Percentiles rank a stretch among this genome's conserved stretches.
phyloP scores from a whole-genome alignment of 2,797 vertebrate genomes.

The Clamator glandarius region DNA sequence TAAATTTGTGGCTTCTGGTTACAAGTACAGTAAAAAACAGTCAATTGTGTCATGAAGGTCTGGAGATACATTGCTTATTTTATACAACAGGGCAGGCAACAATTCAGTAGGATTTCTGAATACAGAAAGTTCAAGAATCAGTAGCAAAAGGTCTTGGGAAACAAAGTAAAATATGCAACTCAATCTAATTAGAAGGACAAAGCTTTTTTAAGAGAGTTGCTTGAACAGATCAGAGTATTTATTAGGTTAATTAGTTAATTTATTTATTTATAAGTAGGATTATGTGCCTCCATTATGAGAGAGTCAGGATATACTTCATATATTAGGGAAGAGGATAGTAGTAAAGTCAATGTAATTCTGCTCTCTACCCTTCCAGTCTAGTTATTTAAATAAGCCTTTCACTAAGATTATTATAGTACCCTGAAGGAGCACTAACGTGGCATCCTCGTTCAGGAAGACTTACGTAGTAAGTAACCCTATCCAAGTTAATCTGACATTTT shows the following conservation, averaged over 20 bases:
- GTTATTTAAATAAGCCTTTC: background rate
- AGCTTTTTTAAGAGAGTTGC: background rate
- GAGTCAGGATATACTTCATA: background rate
- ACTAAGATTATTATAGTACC: background rate
- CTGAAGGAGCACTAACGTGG: background rate
- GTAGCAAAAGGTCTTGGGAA: fast-evolving
- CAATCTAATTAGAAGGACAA: background rate
- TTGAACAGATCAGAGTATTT: background rate
- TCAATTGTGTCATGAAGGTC: background rate
- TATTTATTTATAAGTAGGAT: background rate
- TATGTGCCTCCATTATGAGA: background rate
- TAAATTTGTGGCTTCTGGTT: background rate
- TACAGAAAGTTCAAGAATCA: background rate
- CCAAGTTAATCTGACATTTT: background rate
- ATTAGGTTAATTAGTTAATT: too few relatives aligned
- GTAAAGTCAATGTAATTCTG: background rate
- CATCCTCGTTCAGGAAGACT: background rate
- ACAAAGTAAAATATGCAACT: background rate
- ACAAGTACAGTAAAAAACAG: background rate
- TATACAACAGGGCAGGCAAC: background rate
- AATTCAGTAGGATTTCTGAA: background rate
- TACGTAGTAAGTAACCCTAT: background rate
- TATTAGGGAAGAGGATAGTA: background rate
- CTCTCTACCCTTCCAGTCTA: background rate
- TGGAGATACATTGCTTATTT: background rate